These are phyloP conservation scores for Pseudochaenichthys georgianus DNA, from an alignment of 2,797 vertebrate species.

Conservation along the genomic window DNA sequence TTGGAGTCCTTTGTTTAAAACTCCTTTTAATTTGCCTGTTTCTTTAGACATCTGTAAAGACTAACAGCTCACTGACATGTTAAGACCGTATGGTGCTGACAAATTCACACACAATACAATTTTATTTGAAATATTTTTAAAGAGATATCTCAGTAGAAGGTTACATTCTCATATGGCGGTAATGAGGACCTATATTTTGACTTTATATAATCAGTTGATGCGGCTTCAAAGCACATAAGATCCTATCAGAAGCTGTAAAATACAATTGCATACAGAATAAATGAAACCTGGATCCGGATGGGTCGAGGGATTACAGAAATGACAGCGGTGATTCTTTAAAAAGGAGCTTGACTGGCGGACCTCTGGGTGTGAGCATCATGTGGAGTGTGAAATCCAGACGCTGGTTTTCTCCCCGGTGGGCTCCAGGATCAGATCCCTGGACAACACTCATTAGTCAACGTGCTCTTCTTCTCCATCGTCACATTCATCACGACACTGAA, in stretches of 20 bases:
- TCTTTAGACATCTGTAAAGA: background rate
- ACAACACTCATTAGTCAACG: slow-evolving; percentile 92
- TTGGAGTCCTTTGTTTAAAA: no score
- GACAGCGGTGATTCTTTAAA: slow-evolving; percentile 54
- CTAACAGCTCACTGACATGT: background rate
- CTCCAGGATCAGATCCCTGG: slow-evolving; percentile 88
- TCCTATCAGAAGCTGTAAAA: slow-evolving; percentile 1
- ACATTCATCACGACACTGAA: slow-evolving; percentile 94
- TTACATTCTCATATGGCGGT: background rate
- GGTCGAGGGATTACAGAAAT: slow-evolving; percentile 20
- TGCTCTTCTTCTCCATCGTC: slow-evolving; percentile 88
- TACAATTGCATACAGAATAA: slow-evolving; percentile 11
- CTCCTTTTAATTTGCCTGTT: background rate
- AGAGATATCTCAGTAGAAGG: slow-evolving; percentile 9
- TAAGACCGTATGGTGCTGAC: slow-evolving; percentile 1
- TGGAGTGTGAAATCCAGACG: slow-evolving; percentile 78
- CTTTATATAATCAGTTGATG: background rate
- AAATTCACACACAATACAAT: background rate
- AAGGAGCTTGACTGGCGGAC: slow-evolving; percentile 70
- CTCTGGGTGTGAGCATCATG: slow-evolving; percentile 62
- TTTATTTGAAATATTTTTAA: background rate
- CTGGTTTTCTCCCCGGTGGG: slow-evolving; percentile 59
- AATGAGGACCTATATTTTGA: background rate
- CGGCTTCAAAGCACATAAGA: slow-evolving; percentile 26
- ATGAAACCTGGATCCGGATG: slow-evolving; percentile 9